A percentile compares a stretch with the other conserved stretches of the same genome.
phyloP scores from a whole-genome alignment of 2,797 vertebrate species.

The Chaunax sp. region DNA sequence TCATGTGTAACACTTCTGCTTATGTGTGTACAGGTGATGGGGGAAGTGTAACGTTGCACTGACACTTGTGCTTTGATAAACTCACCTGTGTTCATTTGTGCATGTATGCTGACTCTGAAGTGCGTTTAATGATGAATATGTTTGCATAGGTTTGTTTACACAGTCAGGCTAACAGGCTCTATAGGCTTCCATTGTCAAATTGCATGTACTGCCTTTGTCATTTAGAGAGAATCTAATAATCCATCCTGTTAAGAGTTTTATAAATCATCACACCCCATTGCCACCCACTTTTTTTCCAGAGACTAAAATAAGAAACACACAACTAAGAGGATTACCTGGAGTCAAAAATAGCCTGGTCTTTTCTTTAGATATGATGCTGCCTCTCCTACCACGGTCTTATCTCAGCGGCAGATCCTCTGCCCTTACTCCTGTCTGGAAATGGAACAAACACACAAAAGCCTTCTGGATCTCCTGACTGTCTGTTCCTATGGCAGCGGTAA shows the following conservation, averaged over 20 bases:
- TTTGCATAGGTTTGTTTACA: slow-evolving; percentile 4
- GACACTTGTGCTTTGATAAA: background rate
- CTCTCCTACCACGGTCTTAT: slow-evolving; percentile 42
- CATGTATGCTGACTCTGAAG: slow-evolving; percentile 9
- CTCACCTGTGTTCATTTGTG: slow-evolving; percentile 17
- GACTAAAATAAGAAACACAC: slow-evolving; percentile 18
- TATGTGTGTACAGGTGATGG: slow-evolving; percentile 3
- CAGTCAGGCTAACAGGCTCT: background rate
- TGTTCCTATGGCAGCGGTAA: slow-evolving; percentile 22
- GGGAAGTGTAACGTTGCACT: background rate
- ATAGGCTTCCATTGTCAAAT: slow-evolving; percentile 10
- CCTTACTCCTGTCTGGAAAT: slow-evolving; percentile 31
- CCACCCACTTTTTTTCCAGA: slow-evolving; percentile 6
- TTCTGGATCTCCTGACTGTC: slow-evolving; percentile 27
- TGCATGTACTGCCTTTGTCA: slow-evolving; percentile 15
- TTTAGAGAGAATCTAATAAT: slow-evolving; percentile 14
- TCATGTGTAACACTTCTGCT: slow-evolving; percentile 9
- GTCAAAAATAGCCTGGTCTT: slow-evolving; percentile 44
- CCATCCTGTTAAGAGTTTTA: slow-evolving; percentile 13
- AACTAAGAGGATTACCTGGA: slow-evolving; percentile 45
- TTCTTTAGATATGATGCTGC: slow-evolving; percentile 32
- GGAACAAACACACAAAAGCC: slow-evolving; percentile 38
- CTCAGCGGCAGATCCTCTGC: slow-evolving; percentile 37
- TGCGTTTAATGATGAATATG: slow-evolving; percentile 6
- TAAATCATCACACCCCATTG: slow-evolving; percentile 13